A percentile compares a stretch with the other conserved stretches of the same genome.
These are phyloP conservation scores for Lytechinus pictus DNA, from an alignment of 35 echinoderm and acorn worm genomes.

Conservation along the genomic window DNA sequence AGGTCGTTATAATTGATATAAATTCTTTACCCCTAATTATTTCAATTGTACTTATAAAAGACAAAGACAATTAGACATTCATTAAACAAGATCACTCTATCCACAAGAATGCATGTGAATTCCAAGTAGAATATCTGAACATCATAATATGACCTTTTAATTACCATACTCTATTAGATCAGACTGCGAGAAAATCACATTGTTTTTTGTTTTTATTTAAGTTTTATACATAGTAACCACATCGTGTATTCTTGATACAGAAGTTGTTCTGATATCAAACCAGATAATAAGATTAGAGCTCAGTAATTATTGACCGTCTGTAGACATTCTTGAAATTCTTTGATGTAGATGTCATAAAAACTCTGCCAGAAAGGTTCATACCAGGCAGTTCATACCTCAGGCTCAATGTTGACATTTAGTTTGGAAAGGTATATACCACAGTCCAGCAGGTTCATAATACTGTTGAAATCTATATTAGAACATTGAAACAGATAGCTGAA, in stretches of 20 bases:
- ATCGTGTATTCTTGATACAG: background rate
- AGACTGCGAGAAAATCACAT: background rate
- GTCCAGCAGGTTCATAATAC: background rate
- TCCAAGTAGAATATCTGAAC: background rate
- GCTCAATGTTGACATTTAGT: background rate
- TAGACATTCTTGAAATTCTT: background rate
- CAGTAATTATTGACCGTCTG: background rate
- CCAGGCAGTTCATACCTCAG: background rate
- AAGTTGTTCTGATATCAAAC: background rate
- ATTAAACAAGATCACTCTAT: background rate
- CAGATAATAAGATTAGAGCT: background rate
- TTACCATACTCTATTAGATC: background rate
- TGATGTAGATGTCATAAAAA: background rate
- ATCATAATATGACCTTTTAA: conserved; percentile 15
- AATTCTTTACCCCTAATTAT: background rate
- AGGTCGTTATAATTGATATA: background rate
- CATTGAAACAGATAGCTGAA: background rate
- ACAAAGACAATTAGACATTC: background rate
- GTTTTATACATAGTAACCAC: background rate
- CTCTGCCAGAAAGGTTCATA: background rate
- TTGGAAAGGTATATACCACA: background rate
- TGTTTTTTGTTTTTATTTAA: background rate
- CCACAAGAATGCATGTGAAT: background rate
- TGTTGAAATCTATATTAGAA: background rate
- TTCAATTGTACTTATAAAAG: background rate